phyloP scores from a whole-genome alignment of 2,113 vertebrate species.

The Chinchilla lanigera region DNA sequence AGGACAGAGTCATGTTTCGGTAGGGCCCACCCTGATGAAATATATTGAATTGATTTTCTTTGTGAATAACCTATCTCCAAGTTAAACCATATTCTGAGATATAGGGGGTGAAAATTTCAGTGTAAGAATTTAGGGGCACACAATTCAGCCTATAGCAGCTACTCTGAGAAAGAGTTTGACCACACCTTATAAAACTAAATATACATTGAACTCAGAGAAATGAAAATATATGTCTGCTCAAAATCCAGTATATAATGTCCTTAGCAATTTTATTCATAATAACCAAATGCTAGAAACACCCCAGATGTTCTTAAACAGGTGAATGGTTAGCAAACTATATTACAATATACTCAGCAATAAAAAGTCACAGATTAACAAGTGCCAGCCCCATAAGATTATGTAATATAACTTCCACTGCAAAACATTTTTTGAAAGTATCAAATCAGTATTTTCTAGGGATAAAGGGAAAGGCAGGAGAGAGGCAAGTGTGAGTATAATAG shows the following conservation, averaged over 20 bases:
- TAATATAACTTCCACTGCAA: background rate
- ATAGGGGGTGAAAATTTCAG: background rate
- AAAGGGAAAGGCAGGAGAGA: background rate
- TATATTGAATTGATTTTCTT: background rate
- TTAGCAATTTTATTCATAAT: background rate
- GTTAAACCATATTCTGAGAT: background rate
- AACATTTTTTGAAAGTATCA: constrained; percentile 16
- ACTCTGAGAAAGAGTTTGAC: background rate
- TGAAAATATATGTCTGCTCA: background rate
- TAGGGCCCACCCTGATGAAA: background rate
- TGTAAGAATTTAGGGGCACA: background rate
- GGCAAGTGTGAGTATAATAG: background rate
- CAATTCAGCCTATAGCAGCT: background rate
- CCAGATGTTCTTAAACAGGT: background rate
- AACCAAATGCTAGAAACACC: background rate
- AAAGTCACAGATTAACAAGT: background rate
- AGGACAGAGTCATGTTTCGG: background rate
- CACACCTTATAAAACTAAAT: background rate
- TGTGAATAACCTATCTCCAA: background rate
- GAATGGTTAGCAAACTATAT: background rate
- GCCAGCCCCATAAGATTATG: background rate
- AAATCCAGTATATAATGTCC: constrained; percentile 8
- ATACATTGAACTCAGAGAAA: background rate
- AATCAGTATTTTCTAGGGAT: background rate
- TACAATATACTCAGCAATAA: background rate